Evolutionary conservation across 2,888 invertebrate genomes (phyloP), one percentile per base, ranked within the genome.

Genomic region (Melinaea marsaeus): DNA sequence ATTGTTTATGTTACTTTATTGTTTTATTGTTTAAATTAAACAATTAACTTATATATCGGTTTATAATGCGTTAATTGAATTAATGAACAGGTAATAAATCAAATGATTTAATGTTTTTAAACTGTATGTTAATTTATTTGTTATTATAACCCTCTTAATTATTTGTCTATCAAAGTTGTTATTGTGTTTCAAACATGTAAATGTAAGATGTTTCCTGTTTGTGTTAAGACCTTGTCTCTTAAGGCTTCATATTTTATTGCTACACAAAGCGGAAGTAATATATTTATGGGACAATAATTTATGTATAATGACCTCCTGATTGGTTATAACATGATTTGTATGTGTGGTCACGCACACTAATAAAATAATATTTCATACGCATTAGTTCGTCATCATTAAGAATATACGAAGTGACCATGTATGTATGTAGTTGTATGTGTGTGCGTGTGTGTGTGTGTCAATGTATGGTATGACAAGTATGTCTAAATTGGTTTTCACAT

Each of bases 401-500:
- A 22, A 22, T 22, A 22, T 22, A 22, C 22, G 22, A 22, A 22
- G 22, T 22, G 22, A 22, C 22, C 7, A 37, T 37, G 7, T 37
- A 37, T 37, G 7, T 42, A 42, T 6, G 51, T 51, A 22, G 2
- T 11, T 9, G 32, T 51, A 32, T 32, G 51, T 32, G 5, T 32
- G 51, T 7, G 7, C 59, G 62, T 65, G 58, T 32, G 51, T 7
- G 7, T 59, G 62, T 65, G 58, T 57, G 58, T 62, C 61, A 55
- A 5, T 58, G 62, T 42, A 55, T 22, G 48, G 58, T 69, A 69
- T 71, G 68, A 65, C 69, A 71, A 64, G 65, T 69, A 69, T 72
- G 69, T 71, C 69, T 72, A 71, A 73, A 71, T 69, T 61, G 68
- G 64, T 69, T 60, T 63, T 58, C 66, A 68, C 71, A 70, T 71